A percentile compares a stretch with the other conserved stretches of the same genome.
Evolutionary conservation across 2,113 vertebrate species (phyloP).

Genomic region (Sinosuthora webbiana): DNA sequence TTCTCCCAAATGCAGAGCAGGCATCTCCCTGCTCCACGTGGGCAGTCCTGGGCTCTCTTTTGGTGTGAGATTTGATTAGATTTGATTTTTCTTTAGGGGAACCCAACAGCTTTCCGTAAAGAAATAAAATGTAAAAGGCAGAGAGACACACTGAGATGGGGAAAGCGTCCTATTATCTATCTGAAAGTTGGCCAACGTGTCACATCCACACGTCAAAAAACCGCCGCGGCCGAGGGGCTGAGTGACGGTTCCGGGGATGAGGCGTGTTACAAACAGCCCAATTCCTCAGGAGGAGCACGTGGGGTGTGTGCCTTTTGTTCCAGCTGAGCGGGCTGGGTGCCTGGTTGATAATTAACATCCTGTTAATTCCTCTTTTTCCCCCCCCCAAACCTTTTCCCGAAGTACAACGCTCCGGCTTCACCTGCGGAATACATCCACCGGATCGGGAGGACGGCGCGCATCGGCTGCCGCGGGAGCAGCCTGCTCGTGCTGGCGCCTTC

Average conservation of each 20-base stretch:
- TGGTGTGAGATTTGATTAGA: neutral
- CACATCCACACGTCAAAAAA: slow-evolving; percentile 53
- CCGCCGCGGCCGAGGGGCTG: slow-evolving; percentile 40
- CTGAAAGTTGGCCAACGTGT: slow-evolving; percentile 70
- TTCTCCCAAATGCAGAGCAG: neutral
- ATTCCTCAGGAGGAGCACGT: neutral
- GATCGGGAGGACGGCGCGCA: slow-evolving; percentile 90
- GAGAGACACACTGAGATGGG: slow-evolving; percentile 31
- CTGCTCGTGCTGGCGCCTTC: slow-evolving; percentile 92
- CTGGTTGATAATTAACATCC: slow-evolving; percentile 67
- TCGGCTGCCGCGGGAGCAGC: slow-evolving; percentile 86
- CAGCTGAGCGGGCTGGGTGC: neutral
- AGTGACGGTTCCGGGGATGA: slow-evolving; percentile 38
- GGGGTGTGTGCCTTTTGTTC: slow-evolving; percentile 36
- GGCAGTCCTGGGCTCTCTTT: neutral
- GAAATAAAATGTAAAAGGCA: slow-evolving; percentile 60
- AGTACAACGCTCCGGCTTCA: slow-evolving; percentile 87
- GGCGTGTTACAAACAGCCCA: neutral
- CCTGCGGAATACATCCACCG: slow-evolving; percentile 92
- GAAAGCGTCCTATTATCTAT: slow-evolving; percentile 54
- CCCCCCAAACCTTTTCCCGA: neutral
- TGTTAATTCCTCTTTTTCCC: slow-evolving; percentile 44
- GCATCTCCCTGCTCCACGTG: neutral
- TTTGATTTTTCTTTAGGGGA: neutral
- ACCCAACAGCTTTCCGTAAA: slow-evolving; percentile 43